These are phyloP conservation scores for Drosophila mimica DNA, from an alignment of 2,888 invertebrate species.

Conservation along the genomic window DNA sequence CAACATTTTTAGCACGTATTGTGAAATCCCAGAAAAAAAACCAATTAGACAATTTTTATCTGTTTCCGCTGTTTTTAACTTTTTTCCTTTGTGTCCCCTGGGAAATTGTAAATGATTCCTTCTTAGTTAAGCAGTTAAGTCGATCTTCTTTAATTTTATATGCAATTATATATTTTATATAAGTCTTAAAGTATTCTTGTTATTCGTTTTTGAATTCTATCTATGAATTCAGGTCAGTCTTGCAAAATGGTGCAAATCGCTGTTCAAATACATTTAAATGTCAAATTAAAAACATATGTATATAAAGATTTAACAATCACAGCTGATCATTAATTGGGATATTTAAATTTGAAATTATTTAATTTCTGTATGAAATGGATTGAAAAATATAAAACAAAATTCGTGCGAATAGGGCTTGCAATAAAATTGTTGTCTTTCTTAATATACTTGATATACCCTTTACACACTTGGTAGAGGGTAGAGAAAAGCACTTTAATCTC, in stretches of 20 bases:
- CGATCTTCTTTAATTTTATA: background rate
- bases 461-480: constrained; percentile 32
- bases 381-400: background rate
- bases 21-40: background rate
- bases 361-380: background rate
- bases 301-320: background rate
- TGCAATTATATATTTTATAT: background rate
- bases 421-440: background rate
- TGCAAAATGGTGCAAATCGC: background rate
- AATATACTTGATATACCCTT: constrained; percentile 28
- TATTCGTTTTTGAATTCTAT: background rate
- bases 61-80: too few relatives aligned
- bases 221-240: background rate
- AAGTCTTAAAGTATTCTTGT: background rate
- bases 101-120: too few relatives aligned
- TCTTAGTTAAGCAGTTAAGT: background rate
- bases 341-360: background rate
- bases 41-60: too few relatives aligned
- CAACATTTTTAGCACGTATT: background rate
- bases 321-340: background rate
- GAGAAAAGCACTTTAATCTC: constrained; percentile 54
- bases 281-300: background rate
- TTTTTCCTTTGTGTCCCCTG: background rate
- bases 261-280: background rate
- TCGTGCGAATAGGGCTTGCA: background rate